Evolutionary conservation across 2,113 vertebrate species (phyloP).

Genomic region (Indri indri): DNA sequence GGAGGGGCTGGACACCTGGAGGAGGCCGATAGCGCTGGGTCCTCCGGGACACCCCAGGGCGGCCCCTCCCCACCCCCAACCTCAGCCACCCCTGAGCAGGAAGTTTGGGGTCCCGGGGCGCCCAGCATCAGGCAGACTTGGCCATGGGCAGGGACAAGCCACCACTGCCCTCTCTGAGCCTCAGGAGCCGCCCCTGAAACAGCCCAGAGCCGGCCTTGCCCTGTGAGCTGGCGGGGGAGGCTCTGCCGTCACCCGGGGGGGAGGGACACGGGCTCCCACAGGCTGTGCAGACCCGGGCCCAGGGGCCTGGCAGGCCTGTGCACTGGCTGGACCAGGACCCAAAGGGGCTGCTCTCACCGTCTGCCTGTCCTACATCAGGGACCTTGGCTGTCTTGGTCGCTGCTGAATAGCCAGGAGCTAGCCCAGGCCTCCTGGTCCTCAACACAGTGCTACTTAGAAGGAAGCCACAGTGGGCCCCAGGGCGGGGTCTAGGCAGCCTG

Average conservation of each 20-base stretch:
- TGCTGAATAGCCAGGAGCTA: not conserved
- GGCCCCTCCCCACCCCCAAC: not conserved
- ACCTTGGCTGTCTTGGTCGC: not conserved
- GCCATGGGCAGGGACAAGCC: accelerated
- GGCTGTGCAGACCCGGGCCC: not conserved
- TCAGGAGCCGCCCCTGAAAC: not conserved
- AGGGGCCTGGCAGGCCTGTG: not conserved
- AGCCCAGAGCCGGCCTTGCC: not conserved
- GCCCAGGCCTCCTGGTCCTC: not conserved
- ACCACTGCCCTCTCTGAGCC: no score
- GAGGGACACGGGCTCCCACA: not conserved
- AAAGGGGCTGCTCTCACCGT: no score
- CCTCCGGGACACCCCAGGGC: not conserved
- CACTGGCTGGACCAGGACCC: not conserved
- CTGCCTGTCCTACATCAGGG: not conserved
- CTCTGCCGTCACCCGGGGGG: not conserved
- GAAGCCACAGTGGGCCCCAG: no score
- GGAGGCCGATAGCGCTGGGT: accelerated
- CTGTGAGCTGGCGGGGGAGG: accelerated
- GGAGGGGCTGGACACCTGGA: not conserved
- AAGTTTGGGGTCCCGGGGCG: accelerated
- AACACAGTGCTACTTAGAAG: no score
- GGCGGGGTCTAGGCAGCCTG: not conserved
- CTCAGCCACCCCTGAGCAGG: no score
- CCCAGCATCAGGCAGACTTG: not conserved